These are phyloP conservation scores for Oncorhynchus gorbuscha DNA, from an alignment of 2,113 vertebrate genomes.

Conservation along the genomic window DNA sequence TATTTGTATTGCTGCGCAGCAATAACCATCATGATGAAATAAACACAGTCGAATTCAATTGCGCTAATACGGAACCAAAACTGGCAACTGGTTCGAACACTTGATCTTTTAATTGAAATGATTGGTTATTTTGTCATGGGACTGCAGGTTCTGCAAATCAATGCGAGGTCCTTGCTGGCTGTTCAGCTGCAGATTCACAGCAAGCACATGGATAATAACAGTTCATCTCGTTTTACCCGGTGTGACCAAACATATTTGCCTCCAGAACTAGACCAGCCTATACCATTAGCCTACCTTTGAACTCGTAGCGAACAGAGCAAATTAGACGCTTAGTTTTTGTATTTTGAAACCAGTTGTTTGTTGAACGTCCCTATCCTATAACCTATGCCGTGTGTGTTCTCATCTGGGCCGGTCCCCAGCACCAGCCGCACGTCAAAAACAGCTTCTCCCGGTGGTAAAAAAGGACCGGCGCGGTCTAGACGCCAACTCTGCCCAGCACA, in stretches of 20 bases:
- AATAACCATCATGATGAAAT: too few species aligned
- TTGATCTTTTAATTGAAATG: background rate
- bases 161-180: too few species aligned
- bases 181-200: background rate
- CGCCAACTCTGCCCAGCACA: conserved; percentile 46
- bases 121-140: background rate
- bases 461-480: conserved; percentile 54
- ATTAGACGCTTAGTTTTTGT: conserved; percentile 9
- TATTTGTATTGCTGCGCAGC: background rate
- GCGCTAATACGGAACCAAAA: background rate
- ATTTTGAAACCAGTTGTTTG: conserved; percentile 1
- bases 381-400: conserved; percentile 4
- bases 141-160: too few species aligned
- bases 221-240: conserved; percentile 25
- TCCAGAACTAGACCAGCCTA: conserved; percentile 8
- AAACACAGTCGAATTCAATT: background rate
- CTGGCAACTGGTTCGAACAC: background rate
- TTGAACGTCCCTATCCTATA: background rate
- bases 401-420: conserved; percentile 21
- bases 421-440: background rate
- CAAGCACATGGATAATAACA: conserved; percentile 17
- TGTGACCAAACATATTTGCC: conserved; percentile 36
- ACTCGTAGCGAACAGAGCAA: conserved; percentile 3
- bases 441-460: conserved; percentile 26
- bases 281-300: conserved; percentile 22